Conservation (phyloP, 2,113 vertebrate genomes). For the Elanoides forficatus region DNA sequence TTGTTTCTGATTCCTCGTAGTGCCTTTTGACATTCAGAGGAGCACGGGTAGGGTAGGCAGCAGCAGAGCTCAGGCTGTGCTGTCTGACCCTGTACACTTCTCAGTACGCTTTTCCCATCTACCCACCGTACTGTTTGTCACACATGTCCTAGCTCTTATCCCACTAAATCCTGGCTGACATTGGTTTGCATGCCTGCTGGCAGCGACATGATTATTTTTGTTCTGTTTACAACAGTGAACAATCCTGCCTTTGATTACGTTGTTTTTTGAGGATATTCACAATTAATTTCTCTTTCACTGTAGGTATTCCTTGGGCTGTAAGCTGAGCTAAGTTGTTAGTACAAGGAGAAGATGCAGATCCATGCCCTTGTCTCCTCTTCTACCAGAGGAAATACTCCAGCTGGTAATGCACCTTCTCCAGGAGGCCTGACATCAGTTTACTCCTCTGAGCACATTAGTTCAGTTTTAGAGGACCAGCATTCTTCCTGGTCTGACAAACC, state of each 20-base stretch:
- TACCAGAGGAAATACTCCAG: not conserved
- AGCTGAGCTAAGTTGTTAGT: not conserved
- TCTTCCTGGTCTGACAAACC: not conserved
- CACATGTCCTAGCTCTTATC: not conserved
- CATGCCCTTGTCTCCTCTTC: not conserved
- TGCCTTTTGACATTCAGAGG: not conserved
- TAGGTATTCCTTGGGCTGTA: not conserved
- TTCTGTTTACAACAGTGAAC: not conserved
- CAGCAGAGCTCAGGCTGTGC: not conserved
- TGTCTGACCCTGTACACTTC: not conserved
- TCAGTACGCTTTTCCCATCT: not conserved
- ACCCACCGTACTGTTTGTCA: not conserved
- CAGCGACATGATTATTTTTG: not conserved
- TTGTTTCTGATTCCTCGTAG: not conserved
- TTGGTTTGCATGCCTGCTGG: not conserved
- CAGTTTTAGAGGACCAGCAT: not conserved
- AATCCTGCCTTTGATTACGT: not conserved
- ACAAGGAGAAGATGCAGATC: not conserved
- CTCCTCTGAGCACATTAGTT: not conserved
- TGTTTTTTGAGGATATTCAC: not conserved
- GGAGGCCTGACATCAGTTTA: not conserved
- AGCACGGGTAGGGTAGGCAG: not conserved
- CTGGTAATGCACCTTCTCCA: not conserved
- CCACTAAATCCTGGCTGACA: not conserved
- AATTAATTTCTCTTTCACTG: not conserved